These are phyloP conservation scores for Cnemophilus loriae DNA, from an alignment of 2,113 vertebrate genomes.

Conservation along the genomic window DNA sequence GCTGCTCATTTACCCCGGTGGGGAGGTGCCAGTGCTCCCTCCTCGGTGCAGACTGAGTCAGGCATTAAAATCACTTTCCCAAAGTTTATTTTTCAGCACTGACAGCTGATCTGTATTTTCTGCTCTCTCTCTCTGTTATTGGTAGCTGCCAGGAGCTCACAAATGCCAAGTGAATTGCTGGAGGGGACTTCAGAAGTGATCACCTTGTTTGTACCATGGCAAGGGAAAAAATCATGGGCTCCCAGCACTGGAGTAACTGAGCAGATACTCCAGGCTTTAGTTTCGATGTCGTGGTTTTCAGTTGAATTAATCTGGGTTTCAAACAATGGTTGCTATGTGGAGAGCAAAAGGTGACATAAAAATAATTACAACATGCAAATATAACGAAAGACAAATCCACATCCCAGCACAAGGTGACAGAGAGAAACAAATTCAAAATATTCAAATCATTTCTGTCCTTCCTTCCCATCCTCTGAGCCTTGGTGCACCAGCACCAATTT, in stretches of 20 bases:
- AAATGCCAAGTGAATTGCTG: slow-evolving; percentile 15
- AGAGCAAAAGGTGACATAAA: background rate
- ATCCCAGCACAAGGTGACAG: background rate
- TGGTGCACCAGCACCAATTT: background rate
- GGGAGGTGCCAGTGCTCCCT: background rate
- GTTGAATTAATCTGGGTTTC: slow-evolving; percentile 23
- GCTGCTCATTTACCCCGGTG: background rate
- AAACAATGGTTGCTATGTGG: background rate
- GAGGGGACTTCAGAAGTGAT: slow-evolving; percentile 54
- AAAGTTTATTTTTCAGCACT: slow-evolving; percentile 4
- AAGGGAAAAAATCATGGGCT: background rate
- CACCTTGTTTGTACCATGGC: slow-evolving; percentile 42
- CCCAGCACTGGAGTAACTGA: background rate
- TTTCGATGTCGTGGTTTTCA: background rate
- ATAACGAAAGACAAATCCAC: background rate
- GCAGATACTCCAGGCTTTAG: background rate
- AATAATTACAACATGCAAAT: slow-evolving; percentile 24
- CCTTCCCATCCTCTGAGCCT: background rate
- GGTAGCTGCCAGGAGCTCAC: background rate
- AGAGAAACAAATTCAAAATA: background rate
- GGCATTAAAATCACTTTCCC: background rate
- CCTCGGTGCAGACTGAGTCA: slow-evolving; percentile 1
- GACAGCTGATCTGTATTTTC: slow-evolving; percentile 23
- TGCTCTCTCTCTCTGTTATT: background rate
- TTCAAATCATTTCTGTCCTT: background rate